Base-by-base conservation (phyloP, 2,113 vertebrate species). In the Egretta garzetta region DNA sequence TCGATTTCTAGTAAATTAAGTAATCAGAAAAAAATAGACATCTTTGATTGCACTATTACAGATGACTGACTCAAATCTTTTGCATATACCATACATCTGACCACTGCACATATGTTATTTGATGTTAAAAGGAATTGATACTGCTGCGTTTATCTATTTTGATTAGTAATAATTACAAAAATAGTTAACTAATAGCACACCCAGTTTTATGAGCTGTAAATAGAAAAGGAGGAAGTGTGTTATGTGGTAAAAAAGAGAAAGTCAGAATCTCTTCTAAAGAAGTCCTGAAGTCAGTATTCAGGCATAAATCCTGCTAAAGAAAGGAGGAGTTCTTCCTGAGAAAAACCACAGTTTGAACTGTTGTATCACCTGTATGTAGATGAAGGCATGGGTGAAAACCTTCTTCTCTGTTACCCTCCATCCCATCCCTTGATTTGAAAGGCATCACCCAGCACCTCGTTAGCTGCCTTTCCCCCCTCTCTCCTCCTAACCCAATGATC, bases 151-250 rank as follows among this genome's bases (percentile, higher is more conserved):
- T 92, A 86, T 28, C 35, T 71, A 58, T 72, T 94, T 83, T 62
- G 22, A 93, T 49, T 74, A 70, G 49, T n/a, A 83, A 6, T 80
- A 72, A 88, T 26, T 52, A 79, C 26, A 87, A 77, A 92, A 83
- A 90, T 41, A 91, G 58, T 58, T 79, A 80, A 68, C 43, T 68
- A 76, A 55, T 12, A 95, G 62, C 26, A 92, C 71, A 73, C 55
- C 20, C 79, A 82, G 67, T 75, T 94, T 88, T 70, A 83, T 37
- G 43, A 88, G 18, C 53, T 66, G 18, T 86, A 92, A 88, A 90
- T 14, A 93, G 50, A 91, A 93, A 94, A 94, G 24, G 71, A 93
- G 88, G 93, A 96, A 97, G 74, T 70, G 45, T 62, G 45, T 18
- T 86, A 35, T 43, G 71, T 33, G 52, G 64, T 82, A 90, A 71